Evolutionary conservation across 2,797 vertebrate genomes (phyloP), one percentile per base, ranked within the genome.

Genomic region (Eulemur rubriventer): DNA sequence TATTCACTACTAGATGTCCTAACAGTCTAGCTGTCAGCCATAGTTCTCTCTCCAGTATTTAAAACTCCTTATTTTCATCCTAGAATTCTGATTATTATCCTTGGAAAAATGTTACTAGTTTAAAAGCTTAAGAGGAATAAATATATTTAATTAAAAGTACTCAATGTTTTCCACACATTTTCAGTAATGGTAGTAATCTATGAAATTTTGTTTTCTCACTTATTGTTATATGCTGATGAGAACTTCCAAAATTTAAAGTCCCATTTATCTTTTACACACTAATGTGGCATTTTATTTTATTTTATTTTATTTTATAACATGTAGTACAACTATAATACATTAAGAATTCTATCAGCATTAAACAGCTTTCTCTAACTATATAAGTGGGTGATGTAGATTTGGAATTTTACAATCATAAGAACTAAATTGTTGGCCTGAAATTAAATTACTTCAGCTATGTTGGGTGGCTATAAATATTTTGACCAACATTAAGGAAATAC

Each of bases 331-430:
- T 46, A 3, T 80, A 86, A 65, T 46, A 20, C 7, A 24, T 55
- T 96, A 90, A 72, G 63, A 83, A 81, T 63, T 85, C n/a, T 85
- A 76, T 81, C 14, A 70, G 18, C 48, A 59, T 9, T 48, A 83
- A 90, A 38, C 20, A 81, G 67, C 14, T 86, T 95, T 86, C 79
- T 24, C 17, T 75, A 73, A 55, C 7, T 9, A 20, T 65, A 33
- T 55, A n/a, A 92, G 4, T 43, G 75, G 35, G 2, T 57, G 16
- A 81, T 17, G 0, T 69, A n/a, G 7, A 24, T 41, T 93, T 94
- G 67, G 35, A 87, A 80, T 94, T 96, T 96, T 72, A 20, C 14
- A n/a, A 4, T 91, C 28, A n/a, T 81, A 69, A 91, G 50, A 91
- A 65, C n/a, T 81, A 76, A 70, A 52, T 35, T 84, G 33, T 83